Conservation (phyloP, 2,797 vertebrate genomes). For the Mionectes olivaceus region DNA sequence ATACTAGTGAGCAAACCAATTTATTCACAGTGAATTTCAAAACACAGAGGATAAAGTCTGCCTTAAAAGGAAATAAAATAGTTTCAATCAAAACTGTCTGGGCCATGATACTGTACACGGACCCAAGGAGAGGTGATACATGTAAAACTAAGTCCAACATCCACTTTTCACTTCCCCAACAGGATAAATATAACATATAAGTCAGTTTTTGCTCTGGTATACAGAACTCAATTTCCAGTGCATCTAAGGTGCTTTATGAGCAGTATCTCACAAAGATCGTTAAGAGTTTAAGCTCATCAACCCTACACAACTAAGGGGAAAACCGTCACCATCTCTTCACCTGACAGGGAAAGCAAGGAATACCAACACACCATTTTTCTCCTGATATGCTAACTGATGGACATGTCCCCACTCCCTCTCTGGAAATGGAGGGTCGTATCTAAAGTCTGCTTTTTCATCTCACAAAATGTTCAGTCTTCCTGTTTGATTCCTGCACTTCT, state of each 20-base stretch:
- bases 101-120: not conserved
- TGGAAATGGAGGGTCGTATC: rapidly evolving
- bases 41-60: not conserved
- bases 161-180: not conserved
- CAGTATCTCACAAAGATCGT: rapidly evolving
- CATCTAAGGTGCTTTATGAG: not conserved
- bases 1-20: not conserved
- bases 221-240: not conserved
- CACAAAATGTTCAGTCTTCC: not conserved
- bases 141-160: not conserved
- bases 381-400: rapidly evolving
- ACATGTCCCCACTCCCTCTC: too few relatives aligned
- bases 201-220: not conserved
- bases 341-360: not conserved
- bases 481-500: not conserved
- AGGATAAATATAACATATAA: not conserved
- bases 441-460: not conserved
- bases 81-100: not conserved
- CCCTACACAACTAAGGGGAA: not conserved
- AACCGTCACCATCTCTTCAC: not conserved
- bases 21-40: not conserved
- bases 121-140: not conserved
- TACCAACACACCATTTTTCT: not conserved
- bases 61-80: not conserved
- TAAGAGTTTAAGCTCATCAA: not conserved